Conservation (phyloP, 2,888 invertebrate genomes). For the Troglohyphantes excavatus region DNA sequence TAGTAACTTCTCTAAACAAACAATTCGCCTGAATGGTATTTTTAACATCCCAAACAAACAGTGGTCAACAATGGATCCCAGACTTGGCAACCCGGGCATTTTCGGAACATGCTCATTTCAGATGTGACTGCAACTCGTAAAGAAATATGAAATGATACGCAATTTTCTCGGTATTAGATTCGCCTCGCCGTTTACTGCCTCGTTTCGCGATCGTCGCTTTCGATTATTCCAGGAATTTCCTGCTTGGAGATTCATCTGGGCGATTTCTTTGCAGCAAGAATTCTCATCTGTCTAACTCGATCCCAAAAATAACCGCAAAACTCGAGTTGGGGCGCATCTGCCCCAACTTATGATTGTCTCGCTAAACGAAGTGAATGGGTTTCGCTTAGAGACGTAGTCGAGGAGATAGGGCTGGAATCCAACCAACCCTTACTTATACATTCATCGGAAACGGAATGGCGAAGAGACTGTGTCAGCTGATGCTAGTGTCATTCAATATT, state of each 20-base stretch:
- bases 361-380: neutral
- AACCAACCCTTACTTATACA: too few relatives aligned
- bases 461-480: too few relatives aligned
- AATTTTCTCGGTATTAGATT: slow-evolving; percentile 40
- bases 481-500: too few relatives aligned
- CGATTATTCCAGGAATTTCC: slow-evolving; percentile 57
- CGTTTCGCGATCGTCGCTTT: slow-evolving; percentile 54
- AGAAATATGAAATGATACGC: slow-evolving; percentile 14
- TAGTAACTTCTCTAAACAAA: too few relatives aligned
- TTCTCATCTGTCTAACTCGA: slow-evolving; percentile 23
- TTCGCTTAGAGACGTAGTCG: neutral
- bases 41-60: neutral
- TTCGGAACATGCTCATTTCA: neutral
- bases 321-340: neutral
- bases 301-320: slow-evolving; percentile 20
- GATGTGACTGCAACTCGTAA: neutral
- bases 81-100: neutral
- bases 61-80: neutral
- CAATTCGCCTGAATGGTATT: too few relatives aligned
- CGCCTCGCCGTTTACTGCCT: slow-evolving; percentile 38
- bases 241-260: slow-evolving; percentile 50
- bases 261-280: slow-evolving; percentile 10
- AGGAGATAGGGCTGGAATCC: too few relatives aligned
- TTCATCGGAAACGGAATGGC: too few relatives aligned
- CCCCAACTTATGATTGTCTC: neutral